Base-by-base conservation (phyloP, 2,797 vertebrate genomes). In the Otolemur crassicaudatus region DNA sequence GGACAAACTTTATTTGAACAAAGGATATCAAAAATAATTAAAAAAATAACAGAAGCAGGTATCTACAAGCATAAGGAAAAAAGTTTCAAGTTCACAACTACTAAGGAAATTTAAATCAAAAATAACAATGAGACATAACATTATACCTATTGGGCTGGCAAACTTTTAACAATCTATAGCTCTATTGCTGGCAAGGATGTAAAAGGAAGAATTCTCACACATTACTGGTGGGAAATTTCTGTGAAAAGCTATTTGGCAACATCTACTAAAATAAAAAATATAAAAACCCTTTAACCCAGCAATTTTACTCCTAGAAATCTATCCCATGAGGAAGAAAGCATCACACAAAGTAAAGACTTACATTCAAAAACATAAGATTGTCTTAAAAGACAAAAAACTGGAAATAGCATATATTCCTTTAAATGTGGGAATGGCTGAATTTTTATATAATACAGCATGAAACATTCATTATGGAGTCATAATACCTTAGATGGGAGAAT, bases 251-350 rank as follows among this genome's bases (percentile, higher is more conserved):
- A 92, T 91, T 89, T 93, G 56, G 63, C 61, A 96, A 76, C 31
- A 91, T 31, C 56, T 89, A 82, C 49, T 63, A 31, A 89, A 85
- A 89, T 79, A 88, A 80, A 91, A 95, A 87, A 87, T 80, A 60
- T n/a, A 82, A 53, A 85, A 80, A 46, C 17, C 19, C 80, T 67
- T 91, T 65, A 93, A 94, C 14, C 27, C 31, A 95, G 46, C n/a
- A 91, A 60, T 82, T 89, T 31, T 65, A 86, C 27, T 89, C 69
- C 61, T 67, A 22, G 49, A 85, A 96, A 91, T 94, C 60, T 72
- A 91, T 77, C n/a, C 73, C 73, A 82, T 16, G 85, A 69, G 93
- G 81, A 91, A 89, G 76, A 89, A 91, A 96, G 37, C n/a, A 95
- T 82, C 56, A 72, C 56, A 72, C 25, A 20, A 87, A 93, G 20